Base-by-base conservation (phyloP, 92 coral and sea anemone species). In the Heteractis magnifica region DNA sequence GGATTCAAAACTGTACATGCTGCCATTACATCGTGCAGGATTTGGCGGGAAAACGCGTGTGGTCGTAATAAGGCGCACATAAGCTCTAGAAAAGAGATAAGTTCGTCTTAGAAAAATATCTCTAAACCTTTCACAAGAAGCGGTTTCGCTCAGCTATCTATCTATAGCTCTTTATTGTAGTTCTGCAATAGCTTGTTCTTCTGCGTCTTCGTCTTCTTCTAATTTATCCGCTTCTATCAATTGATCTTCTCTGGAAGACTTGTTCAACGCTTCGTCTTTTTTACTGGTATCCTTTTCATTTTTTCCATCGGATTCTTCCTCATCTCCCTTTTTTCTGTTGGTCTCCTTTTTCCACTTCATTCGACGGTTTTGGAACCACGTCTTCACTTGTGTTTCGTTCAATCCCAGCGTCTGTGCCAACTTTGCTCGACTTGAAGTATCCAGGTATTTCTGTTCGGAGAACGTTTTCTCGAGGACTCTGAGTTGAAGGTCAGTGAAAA, bases 361-460 rank as follows among this genome's bases (percentile, higher is more conserved):
- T 68, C 94, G 75, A 19, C 94, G 88, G 70, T 91, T 91, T 82
- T 91, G 94, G 75, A 91, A 91, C 94, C 94, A 91, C 10, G 94
- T 91, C 77, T 91, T 91, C 6, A 97, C 98, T 72, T 97, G 99
- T 0, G 99, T 97, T 71, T 97, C 99, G 72, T 97, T 97, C 71
- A 97, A 91, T 21, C 94, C 99, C 77, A 97, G 86, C n/a, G 97
- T 97, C 68, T 97, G 99, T 26, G 99, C 99, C 34, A 97, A 95
- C 65, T 94, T 97, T 21, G 97, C 95, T 7, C 99, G 95, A 77
- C 92, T 97, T 12, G 99, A 92, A 1, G 99, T 97, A 77, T 97
- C 99, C 62, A 97, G 90, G 87, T 97, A 97, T 59, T 95, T 94
- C 81, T 97, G 99, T 51, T 97, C 99, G 5, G 96, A 82, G 73